Evolutionary conservation across 2,888 invertebrate genomes (phyloP), one percentile per base, ranked within the genome.

Genomic region (Adineta ricciae): DNA sequence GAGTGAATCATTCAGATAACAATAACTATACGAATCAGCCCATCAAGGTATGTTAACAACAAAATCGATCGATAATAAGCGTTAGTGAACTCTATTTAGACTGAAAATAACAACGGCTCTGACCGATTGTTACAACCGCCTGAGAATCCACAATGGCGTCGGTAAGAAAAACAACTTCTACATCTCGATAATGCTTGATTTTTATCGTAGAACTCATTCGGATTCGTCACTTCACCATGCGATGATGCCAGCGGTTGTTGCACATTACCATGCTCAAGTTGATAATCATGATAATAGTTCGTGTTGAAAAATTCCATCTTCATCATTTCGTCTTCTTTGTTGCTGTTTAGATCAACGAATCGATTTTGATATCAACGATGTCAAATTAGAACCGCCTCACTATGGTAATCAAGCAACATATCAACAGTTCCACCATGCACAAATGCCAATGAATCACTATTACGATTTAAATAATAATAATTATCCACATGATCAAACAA

Each of bases 381-480:
- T 27, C 5, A 32, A 64, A 32, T 64, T 36, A 16, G 64, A 64
- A n/a, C 2, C 32, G 9, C 14, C 14, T 19, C 0, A 8, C 27
- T 64, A 32, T 2, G 16, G 16, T 64, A 27, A 27, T 14, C 5
- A 8, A 11, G 46, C 8, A 46, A 19, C 50, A 16, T 32, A 16
- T 64, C 32, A 24, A 14, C 11, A 32, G 9, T 14, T 11, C 32
- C 32, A 64, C 19, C 36, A 64, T 64, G 32, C 19, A 64, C 64
- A 64, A 64, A 4, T 36, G 32, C 64, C 14, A 64, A 16, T 32
- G 16, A 32, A 64, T 27, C 32, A 64, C 7, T 36, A 64, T 36
- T 64, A 64, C 19, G 64, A 64, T 32, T 64, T 64, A 36, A 64
- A 64, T 64, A 64, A 64, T 64, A 64, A 64, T 64, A 64, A 64